Base-by-base conservation (phyloP, 2,797 vertebrate genomes). In the Champsocephalus gunnari region DNA sequence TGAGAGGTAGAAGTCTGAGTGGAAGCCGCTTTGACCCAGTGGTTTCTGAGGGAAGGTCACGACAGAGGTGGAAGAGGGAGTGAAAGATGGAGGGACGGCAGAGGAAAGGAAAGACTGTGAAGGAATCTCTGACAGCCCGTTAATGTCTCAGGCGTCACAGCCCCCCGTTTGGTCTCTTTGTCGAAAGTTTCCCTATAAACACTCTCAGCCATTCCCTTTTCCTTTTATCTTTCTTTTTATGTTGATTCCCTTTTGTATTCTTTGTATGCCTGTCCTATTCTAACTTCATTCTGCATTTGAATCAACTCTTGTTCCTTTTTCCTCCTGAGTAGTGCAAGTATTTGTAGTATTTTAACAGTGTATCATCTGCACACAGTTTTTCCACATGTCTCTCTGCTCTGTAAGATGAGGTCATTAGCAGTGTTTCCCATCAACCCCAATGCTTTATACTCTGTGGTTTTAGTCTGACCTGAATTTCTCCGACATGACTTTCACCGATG, bases 391-490 rank as follows among this genome's bases (percentile, higher is more conserved):
- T 71, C 34, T 66, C 19, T 54, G 50, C 79, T 66, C 3, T 12
- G 53, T 10, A 10, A 58, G 77, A 82, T 92, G 90, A 93, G 83
- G 84, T 92, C 88, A 92, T 79, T 57, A 75, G 77, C 60, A 66
- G 45, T 70, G 73, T 69, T 86, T 74, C 63, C 81, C 86, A 76
- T 82, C 57, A 84, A 82, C 74, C 78, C 77, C 47, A 62, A n/a
- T 70, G 78, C 75, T 90, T 88, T 84, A 81, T 84, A 89, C 89
- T 88, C 71, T 14, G 88, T 71, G 91, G 92, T 92, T 93, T 81
- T 32, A 75, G 76, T 71, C 87, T 90, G 90, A 92, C 89, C 92
- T 75, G 83, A 92, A 93, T 94, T 91, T 93, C 91, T 93, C 75
- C 80, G 81, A 82, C 89, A 87, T 91, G 88, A 93, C 91, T 92